phyloP scores from a whole-genome alignment of 2,888 invertebrate genomes.

The Acrobasis consociella region DNA sequence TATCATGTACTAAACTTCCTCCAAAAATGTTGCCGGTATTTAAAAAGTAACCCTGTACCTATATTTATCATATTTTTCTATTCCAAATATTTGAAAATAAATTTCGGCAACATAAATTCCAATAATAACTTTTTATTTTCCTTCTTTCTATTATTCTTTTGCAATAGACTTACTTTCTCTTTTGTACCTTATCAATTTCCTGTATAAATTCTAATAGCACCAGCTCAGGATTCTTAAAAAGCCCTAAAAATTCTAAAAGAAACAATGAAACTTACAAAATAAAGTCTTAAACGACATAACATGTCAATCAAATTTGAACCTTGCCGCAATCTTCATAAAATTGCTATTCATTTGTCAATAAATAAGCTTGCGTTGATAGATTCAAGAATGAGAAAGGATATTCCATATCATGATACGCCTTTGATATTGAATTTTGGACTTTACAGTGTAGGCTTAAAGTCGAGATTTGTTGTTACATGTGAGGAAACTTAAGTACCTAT shows the following conservation, averaged over 20 bases:
- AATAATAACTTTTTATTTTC: no score
- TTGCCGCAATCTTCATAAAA: constrained; percentile 28
- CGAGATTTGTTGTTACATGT: constrained; percentile 20
- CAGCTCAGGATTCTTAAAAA: constrained; percentile 17
- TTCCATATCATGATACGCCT: constrained; percentile 2
- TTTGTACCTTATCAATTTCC: background rate
- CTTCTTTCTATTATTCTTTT: no score
- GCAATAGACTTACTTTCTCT: no score
- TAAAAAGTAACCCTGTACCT: no score
- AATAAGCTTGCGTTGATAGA: constrained; percentile 26
- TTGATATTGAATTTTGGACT: constrained; percentile 22
- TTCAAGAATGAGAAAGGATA: constrained; percentile 23
- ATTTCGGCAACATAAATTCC: no score
- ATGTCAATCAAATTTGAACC: constrained; percentile 30
- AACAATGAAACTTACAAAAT: constrained; percentile 9
- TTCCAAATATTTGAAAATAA: no score
- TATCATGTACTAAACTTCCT: no score
- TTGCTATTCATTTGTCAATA: constrained; percentile 30
- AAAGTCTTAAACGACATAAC: constrained; percentile 14
- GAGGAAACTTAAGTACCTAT: constrained; percentile 42
- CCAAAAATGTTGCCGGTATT: no score
- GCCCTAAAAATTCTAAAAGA: constrained; percentile 24
- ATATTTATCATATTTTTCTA: no score
- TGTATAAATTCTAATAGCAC: constrained; percentile 26
- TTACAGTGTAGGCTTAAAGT: constrained; percentile 22